Percentiles rank a stretch among this genome's conserved stretches.
These are phyloP conservation scores for Myiothlypis chrysogaster DNA, from an alignment of 2,797 vertebrate species.

Conservation along the genomic window DNA sequence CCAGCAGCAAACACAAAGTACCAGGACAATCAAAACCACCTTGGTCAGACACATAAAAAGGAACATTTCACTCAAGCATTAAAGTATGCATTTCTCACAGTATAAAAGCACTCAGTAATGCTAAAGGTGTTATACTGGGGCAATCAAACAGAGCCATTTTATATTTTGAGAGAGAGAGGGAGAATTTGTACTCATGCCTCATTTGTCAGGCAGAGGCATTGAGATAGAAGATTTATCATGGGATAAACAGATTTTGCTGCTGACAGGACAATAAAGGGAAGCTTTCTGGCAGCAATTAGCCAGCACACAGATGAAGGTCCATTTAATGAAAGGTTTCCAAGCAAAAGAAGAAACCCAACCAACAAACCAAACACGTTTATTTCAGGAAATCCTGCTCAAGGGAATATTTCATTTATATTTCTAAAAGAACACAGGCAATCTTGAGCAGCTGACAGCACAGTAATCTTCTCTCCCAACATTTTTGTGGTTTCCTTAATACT, in stretches of 20 bases:
- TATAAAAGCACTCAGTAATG: background rate
- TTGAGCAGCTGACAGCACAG: background rate
- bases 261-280: conserved; percentile 45
- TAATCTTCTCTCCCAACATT: background rate
- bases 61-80: background rate
- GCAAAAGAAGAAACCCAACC: background rate
- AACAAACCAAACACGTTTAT: background rate
- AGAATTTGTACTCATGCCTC: conserved; percentile 16
- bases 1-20: background rate
- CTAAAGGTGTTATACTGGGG: background rate
- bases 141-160: background rate
- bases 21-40: background rate
- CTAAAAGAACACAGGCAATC: background rate
- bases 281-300: conserved; percentile 43
- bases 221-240: conserved; percentile 46
- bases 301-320: background rate
- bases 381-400: conserved; percentile 27
- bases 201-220: background rate
- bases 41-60: background rate
- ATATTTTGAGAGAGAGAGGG: background rate
- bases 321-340: conserved; percentile 12
- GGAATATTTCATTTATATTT: background rate
- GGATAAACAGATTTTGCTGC: conserved; percentile 74
- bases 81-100: background rate
- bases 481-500: background rate